Evolutionary conservation across 1,140 invertebrate species (phyloP), one percentile per base, ranked within the genome.

Genomic region (Temnothorax longispinosus): DNA sequence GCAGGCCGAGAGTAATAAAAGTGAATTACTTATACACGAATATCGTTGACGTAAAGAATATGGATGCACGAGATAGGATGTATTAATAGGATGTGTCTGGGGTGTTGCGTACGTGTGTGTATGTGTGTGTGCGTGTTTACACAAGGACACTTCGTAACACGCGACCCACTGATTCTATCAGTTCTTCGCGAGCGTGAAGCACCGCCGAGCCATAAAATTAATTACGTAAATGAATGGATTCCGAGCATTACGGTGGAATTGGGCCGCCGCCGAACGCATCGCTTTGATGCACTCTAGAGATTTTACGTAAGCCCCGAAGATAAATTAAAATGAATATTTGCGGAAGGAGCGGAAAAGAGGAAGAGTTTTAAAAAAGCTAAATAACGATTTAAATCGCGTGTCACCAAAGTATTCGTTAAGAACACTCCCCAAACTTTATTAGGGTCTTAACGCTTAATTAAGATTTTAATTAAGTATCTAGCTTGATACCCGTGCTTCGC

Each of bases 151-250:
- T 27, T 27, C 11, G 65, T 50, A 13, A 69, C 65, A 69, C 65
- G 65, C 65, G 65, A 69, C 41, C 65, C 44, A 69, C 65, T 69
- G 65, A 50, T 69, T 69, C 65, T 69, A 69, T 69, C 50, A 69
- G 65, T 38, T 47, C 21, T 69, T 69, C 65, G 65, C 21, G 41
- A 69, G 65, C 41, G 65, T 32, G 41, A 47, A 50, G 21, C 41
- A 27, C 44, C n/a, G 41, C 41, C 21, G 41, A 69, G 65, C 65
- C 65, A 69, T 69, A 50, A 69, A 69, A 69, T 69, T 69, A 69
- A 69, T 69, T 69, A 69, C 65, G 65, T 50, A 69, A 69, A 50
- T 69, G 41, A 69, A 69, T 50, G 1, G 35, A 15, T 15, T 44
- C 35, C 50, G 15, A 69, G 65, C 21, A 27, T 32, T 15, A 47